Evolutionary conservation across 2,797 vertebrate genomes (phyloP).

Genomic region (Delichon dasypus): DNA sequence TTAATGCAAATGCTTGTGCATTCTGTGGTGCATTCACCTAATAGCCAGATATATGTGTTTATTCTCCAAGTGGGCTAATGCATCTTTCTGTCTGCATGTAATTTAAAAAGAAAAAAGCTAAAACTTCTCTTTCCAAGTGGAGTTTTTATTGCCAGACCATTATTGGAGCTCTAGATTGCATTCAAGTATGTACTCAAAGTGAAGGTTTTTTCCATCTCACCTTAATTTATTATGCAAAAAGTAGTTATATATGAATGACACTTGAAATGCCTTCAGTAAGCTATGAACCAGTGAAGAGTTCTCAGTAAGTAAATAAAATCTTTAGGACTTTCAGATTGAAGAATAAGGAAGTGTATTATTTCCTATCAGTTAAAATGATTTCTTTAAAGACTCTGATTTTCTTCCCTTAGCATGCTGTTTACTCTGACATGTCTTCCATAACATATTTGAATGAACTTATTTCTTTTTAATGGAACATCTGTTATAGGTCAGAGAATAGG

Average conservation of each 20-base stretch:
- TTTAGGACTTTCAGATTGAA: not conserved
- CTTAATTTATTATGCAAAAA: not conserved
- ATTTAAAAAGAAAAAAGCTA: not conserved
- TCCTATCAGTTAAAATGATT: slow-evolving; percentile 17
- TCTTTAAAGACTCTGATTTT: not conserved
- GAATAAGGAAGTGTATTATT: slow-evolving; percentile 5
- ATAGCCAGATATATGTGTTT: not conserved
- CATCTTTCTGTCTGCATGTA: not conserved
- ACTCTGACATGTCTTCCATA: not conserved
- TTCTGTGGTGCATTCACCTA: not conserved
- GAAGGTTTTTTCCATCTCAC: not conserved
- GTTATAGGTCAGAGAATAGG: not conserved
- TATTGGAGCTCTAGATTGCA: not conserved
- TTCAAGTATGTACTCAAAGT: not conserved
- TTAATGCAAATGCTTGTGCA: not conserved
- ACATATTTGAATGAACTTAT: not conserved
- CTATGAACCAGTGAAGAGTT: not conserved
- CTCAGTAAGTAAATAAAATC: not conserved
- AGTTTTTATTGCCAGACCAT: not conserved
- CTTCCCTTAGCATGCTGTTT: not conserved
- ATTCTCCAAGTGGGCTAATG: not conserved
- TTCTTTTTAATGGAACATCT: not conserved
- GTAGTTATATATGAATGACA: not conserved
- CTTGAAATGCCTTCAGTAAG: not conserved
- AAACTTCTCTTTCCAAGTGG: not conserved